Evolutionary conservation across 2,797 vertebrate species (phyloP).

Genomic region (Okamejei kenojei): DNA sequence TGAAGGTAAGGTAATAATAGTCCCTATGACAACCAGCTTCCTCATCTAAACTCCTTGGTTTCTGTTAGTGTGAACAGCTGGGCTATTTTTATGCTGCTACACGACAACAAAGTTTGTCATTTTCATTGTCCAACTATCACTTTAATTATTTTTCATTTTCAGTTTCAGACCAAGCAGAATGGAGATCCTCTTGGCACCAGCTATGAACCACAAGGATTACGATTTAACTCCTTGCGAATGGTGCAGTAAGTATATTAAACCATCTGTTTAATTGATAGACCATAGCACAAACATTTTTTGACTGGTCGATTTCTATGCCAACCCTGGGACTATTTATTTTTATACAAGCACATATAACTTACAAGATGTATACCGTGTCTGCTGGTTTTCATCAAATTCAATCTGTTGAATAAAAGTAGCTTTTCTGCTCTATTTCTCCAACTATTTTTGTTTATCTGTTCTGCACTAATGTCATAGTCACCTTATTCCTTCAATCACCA

Average conservation of each 20-base stretch:
- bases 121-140: background rate
- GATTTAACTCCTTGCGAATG: background rate
- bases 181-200: background rate
- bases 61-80: background rate
- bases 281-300: background rate
- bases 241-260: background rate
- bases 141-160: constrained; percentile 11
- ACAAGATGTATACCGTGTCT: background rate
- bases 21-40: background rate
- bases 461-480: background rate
- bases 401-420: background rate
- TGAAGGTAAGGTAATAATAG: background rate
- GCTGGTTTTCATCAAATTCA: background rate
- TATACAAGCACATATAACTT: background rate
- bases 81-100: background rate
- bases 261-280: background rate
- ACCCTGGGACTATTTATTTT: background rate
- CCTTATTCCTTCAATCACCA: background rate
- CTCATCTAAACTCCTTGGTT: background rate
- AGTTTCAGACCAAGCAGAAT: background rate
- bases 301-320: background rate
- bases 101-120: background rate
- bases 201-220: background rate
- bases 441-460: background rate
- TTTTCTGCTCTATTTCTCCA: background rate